Base-by-base conservation (phyloP, 2,797 vertebrate genomes). In the Parambassis ranga region DNA sequence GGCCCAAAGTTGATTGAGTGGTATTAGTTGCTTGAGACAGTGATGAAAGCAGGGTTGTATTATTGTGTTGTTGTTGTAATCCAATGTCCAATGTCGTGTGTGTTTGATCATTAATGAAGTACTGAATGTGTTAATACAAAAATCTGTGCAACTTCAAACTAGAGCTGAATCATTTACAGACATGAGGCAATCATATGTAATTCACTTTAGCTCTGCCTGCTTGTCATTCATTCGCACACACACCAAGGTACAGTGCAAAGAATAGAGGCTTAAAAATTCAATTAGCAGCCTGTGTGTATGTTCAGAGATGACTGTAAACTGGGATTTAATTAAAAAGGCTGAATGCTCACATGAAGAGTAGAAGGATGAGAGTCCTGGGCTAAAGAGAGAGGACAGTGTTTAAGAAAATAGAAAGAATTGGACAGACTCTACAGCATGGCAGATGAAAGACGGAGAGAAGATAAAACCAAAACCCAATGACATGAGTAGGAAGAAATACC, bases 201-300 rank as follows among this genome's bases (percentile, higher is more conserved):
- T 41, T 51, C 22, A 36, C 30, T 18, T 57, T 27, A 39, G 44
- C 33, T 52, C 15, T 50, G 26, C 43, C 13, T 58, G 8, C 33
- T 32, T 61, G 27, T 13, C 46, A 49, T 38, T 35, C 52, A 26
- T 11, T 14, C 39, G 51, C 44, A 32, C 28, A 11, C n/a, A 22
- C 47, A 38, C 39, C 69, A 66, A 69, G 56, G 66, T 75, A 64
- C 74, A 79, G 79, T 77, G 73, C 58, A 77, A 83, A 65, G 36
- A 76, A 39, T 57, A 56, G 60, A 46, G 49, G 75, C 77, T 83
- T 79, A 73, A 77, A 69, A 81, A 79, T 83, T 73, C 78, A 83
- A 82, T 85, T 82, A 85, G 57, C 52, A 46, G 36, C 48, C 32
- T 62, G 41, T 23, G 62, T 37, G 36, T 57, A 58, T 38, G 55